Percentiles rank a stretch among this genome's conserved stretches.
Conservation (phyloP, 2,113 vertebrate species). For the Dolichallabes microphthalmus region DNA sequence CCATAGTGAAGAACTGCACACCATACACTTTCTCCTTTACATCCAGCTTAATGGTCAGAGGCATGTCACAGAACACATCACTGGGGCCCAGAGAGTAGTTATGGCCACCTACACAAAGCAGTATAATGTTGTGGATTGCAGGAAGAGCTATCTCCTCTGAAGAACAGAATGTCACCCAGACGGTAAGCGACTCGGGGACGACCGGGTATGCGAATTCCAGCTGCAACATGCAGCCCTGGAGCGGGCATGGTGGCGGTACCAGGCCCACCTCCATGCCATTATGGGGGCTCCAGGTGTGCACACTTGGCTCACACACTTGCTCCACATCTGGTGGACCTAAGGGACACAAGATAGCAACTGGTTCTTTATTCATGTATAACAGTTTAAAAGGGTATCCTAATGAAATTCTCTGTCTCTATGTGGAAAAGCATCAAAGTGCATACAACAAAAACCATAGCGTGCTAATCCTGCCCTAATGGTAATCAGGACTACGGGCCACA, state of each 20-base stretch:
- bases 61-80: conserved; percentile 90
- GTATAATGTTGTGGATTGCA: conserved; percentile 87
- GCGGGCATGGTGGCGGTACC: conserved; percentile 81
- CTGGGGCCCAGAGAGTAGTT: conserved; percentile 90
- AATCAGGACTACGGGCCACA: not conserved
- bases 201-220: conserved; percentile 85
- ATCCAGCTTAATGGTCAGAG: conserved; percentile 85
- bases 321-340: conserved; percentile 97
- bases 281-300: conserved; percentile 95
- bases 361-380: not conserved
- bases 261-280: conserved; percentile 79
- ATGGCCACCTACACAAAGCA: conserved; percentile 82
- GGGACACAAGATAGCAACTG: conserved; percentile 22
- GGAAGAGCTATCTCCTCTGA: conserved; percentile 83
- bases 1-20: conserved; percentile 93
- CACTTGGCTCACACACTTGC: conserved; percentile 92
- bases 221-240: conserved; percentile 93
- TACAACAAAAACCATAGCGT: not conserved
- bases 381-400: not conserved
- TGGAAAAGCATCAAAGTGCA: not conserved
- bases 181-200: conserved; percentile 85
- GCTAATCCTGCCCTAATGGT: not conserved
- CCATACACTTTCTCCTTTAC: conserved; percentile 83
- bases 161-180: conserved; percentile 95
- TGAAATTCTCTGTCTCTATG: not conserved